Percentiles rank a stretch among this genome's conserved stretches.
These are phyloP conservation scores for Gonocerus acuteangulatus DNA, from an alignment of 2,888 invertebrate species.

Conservation along the genomic window DNA sequence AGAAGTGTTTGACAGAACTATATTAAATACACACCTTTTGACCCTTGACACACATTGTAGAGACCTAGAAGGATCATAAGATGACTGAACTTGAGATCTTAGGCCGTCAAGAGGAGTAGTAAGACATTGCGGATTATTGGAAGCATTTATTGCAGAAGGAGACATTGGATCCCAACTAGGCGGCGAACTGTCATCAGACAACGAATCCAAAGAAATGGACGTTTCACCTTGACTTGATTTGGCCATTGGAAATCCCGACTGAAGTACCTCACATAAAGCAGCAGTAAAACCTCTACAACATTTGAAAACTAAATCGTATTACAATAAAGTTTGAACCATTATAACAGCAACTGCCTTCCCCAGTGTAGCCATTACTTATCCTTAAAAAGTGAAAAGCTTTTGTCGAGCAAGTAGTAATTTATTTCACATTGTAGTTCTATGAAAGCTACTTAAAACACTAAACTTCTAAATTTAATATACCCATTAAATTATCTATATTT, in stretches of 20 bases:
- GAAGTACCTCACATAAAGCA: background rate
- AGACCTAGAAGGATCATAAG: slow-evolving; percentile 13
- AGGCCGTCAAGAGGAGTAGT: background rate
- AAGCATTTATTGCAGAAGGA: background rate
- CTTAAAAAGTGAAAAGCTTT: too few species aligned
- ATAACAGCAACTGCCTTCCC: slow-evolving; percentile 5
- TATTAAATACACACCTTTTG: slow-evolving; percentile 7
- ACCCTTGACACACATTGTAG: slow-evolving; percentile 21
- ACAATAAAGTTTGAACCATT: background rate
- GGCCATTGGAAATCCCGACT: background rate
- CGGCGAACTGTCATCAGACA: background rate
- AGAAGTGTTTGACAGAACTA: background rate
- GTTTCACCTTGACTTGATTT: background rate
- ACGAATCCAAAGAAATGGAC: background rate
- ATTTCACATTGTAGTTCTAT: too few species aligned
- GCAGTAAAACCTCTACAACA: background rate
- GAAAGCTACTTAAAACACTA: too few species aligned
- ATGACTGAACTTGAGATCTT: background rate
- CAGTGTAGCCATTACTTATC: slow-evolving; percentile 7
- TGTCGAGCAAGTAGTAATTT: too few species aligned
- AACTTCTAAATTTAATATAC: too few species aligned
- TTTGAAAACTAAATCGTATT: background rate
- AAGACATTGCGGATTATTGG: background rate
- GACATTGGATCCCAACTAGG: slow-evolving; percentile 10
- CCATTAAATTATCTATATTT: too few species aligned